These are phyloP conservation scores for Phalloptychus januarius DNA, from an alignment of 2,797 vertebrate species.

Conservation along the genomic window DNA sequence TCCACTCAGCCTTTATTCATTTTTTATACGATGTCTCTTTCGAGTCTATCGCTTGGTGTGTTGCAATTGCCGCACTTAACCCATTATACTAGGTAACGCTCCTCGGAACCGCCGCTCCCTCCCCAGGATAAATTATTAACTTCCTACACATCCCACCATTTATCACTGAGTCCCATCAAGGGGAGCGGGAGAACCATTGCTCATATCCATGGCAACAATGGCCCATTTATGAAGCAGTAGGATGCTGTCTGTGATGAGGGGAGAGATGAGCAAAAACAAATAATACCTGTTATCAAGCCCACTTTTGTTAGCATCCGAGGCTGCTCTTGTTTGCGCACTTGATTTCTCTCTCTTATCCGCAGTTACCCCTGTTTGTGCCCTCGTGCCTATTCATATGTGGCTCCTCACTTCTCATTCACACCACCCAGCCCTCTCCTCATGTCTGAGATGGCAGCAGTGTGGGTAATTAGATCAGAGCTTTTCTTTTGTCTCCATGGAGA, in stretches of 20 bases:
- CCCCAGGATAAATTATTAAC: constrained; percentile 83
- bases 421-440: constrained; percentile 45
- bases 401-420: constrained; percentile 40
- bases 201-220: constrained; percentile 77
- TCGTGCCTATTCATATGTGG: constrained; percentile 35
- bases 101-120: constrained; percentile 72
- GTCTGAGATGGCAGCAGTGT: constrained; percentile 65
- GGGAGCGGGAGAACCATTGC: constrained; percentile 65
- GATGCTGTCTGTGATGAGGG: constrained; percentile 69
- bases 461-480: constrained; percentile 79
- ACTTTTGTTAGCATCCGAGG: constrained; percentile 42
- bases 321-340: constrained; percentile 28
- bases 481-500: constrained; percentile 80
- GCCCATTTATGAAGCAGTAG: constrained; percentile 70
- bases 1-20: constrained; percentile 93
- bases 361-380: constrained; percentile 14
- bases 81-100: constrained; percentile 80
- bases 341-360: constrained; percentile 23
- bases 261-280: constrained; percentile 57
- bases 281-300: constrained; percentile 62
- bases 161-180: constrained; percentile 75
- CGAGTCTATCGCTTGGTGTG: constrained; percentile 68
- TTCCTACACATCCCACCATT: constrained; percentile 74
- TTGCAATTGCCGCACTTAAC: constrained; percentile 89
- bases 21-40: constrained; percentile 74